Evolutionary conservation across 2,113 vertebrate genomes (phyloP).

Genomic region (Hippocampus zosterae): DNA sequence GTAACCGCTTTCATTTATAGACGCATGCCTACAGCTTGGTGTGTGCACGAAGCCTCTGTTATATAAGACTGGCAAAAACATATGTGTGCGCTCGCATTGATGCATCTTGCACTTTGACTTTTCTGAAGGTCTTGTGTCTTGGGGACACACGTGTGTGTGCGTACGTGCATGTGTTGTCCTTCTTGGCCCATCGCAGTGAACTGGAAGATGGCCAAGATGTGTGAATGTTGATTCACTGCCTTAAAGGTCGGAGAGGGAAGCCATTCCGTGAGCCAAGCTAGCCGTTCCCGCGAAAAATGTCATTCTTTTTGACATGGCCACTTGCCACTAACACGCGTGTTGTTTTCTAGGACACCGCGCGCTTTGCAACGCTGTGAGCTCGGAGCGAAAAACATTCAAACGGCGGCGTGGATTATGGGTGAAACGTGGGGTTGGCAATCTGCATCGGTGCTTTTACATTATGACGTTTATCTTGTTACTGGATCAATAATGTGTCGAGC

Average conservation of each 20-base stretch:
- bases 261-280: slow-evolving; percentile 10
- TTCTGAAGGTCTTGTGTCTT: background rate
- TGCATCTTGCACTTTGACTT: slow-evolving; percentile 3
- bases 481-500: too few relatives aligned
- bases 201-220: slow-evolving; percentile 35
- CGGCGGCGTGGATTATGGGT: background rate
- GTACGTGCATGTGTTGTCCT: slow-evolving; percentile 13
- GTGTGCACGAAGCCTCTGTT: slow-evolving; percentile 16
- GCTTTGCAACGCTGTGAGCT: background rate
- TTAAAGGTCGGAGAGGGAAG: slow-evolving; percentile 23
- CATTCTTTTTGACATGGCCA: slow-evolving; percentile 11
- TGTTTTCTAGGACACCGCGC: slow-evolving; percentile 3
- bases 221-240: slow-evolving; percentile 33
- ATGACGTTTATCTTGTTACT: background rate
- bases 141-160: slow-evolving; percentile 14
- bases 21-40: slow-evolving; percentile 41
- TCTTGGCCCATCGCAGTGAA: background rate
- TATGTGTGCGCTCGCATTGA: background rate
- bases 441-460: background rate
- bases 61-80: slow-evolving; percentile 30
- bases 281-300: slow-evolving; percentile 16
- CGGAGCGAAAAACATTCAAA: background rate
- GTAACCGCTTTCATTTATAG: slow-evolving; percentile 55
- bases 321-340: background rate
- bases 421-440: background rate